Evolutionary conservation across 2,113 vertebrate genomes (phyloP), one percentile per base, ranked within the genome.

Genomic region (Gobio gobio): DNA sequence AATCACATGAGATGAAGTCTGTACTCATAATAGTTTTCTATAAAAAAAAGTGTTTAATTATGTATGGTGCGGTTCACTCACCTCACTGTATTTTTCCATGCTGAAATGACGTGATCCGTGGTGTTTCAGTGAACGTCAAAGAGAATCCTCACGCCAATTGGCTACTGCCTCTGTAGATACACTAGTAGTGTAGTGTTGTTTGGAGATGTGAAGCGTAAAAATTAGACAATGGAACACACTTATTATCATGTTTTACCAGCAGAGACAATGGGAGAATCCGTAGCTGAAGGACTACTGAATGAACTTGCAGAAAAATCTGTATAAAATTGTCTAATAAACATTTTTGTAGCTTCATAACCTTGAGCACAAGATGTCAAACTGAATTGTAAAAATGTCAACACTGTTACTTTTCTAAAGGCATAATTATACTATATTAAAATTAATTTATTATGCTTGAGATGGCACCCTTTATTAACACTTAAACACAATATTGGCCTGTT

Each of bases 11-110:
- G 43, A 47, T 73, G 22, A 47, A 45, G 70, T 14, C 10, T 45
- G 9, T 10, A 70, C 43, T 73, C 5, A 45, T 45, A 45, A 72
- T 24, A 6, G 40, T 43, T 72, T 72, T 72, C 40, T 72, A n/a
- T 73, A 45, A 4, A 12, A 40, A n/a, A 51, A 73, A 45, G 68
- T 73, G 68, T 45, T 72, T 72, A 70, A 40, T 45, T 45, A 73
- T 45, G 40, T 10, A 73, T 24, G 10, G 43, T 8, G 22, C 1
- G 0, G 10, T 2, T 73, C 66, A 9, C 36, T 16, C 66, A 22
- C 66, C 33, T 40, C 33, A 70, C 9, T 70, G 20, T 70, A 70
- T 20, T 40, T 43, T 22, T 20, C 7, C 36, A 4, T 43, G 66
- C 22, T 43, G 33, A 70, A 22, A 40, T 70, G 33, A 40, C 18